These are phyloP conservation scores for Sparidentex hasta DNA, from an alignment of 2,797 vertebrate genomes.

Conservation along the genomic window DNA sequence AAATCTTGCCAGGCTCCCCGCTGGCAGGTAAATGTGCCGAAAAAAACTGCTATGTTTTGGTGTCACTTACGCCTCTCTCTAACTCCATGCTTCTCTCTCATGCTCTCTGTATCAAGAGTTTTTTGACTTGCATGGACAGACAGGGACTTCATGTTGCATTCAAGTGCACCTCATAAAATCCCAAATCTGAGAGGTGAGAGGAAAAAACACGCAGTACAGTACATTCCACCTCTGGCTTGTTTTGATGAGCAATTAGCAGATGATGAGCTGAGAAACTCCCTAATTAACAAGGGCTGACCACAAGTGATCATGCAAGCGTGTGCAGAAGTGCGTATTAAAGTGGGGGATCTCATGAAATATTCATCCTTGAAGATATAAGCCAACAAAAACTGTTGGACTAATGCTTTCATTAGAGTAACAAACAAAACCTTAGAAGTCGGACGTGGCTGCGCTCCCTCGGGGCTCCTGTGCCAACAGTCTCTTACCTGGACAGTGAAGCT, in stretches of 20 bases:
- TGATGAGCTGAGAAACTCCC: conserved; percentile 55
- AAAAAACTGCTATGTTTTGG: no score
- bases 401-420: conserved; percentile 31
- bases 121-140: no score
- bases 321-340: conserved; percentile 51
- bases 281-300: conserved; percentile 64
- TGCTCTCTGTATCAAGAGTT: no score
- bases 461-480: conserved; percentile 10
- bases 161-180: no score
- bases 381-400: conserved; percentile 35
- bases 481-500: conserved; percentile 97
- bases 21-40: no score
- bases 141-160: no score
- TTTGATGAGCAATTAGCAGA: conserved; percentile 71
- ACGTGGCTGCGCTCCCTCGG: conserved; percentile 6
- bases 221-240: conserved; percentile 58
- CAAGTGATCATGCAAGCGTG: conserved; percentile 36
- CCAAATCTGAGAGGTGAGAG: conserved; percentile 3
- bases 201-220: conserved; percentile 2
- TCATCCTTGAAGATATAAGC: conserved; percentile 47
- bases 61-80: no score
- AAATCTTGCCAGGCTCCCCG: no score
- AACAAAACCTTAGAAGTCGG: conserved; percentile 32
- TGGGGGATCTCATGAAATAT: conserved; percentile 60
- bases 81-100: no score